phyloP scores from a whole-genome alignment of 1,140 invertebrate genomes.

The Ganaspis sp. region DNA sequence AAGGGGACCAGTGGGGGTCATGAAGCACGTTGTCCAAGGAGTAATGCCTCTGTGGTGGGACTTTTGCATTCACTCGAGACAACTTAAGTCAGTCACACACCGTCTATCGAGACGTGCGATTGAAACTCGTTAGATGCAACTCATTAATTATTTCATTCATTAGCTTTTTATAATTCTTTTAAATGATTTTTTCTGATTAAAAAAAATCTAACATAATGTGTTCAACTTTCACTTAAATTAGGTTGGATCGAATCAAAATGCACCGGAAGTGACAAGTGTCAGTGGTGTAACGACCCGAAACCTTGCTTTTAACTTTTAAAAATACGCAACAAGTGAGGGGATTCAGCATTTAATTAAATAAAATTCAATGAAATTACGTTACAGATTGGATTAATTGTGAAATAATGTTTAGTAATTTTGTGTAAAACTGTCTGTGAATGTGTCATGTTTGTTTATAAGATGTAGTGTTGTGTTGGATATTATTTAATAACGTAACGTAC shows the following conservation, averaged over 20 bases:
- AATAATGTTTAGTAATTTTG: too few relatives aligned
- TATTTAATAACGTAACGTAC: too few relatives aligned
- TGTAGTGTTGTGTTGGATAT: too few relatives aligned
- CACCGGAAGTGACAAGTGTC: slow-evolving; percentile 10
- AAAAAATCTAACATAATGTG: neutral
- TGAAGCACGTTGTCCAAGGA: slow-evolving; percentile 26
- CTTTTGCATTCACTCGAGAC: slow-evolving; percentile 29
- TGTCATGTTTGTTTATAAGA: too few relatives aligned
- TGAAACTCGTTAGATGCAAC: neutral
- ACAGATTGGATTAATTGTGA: neutral
- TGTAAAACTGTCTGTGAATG: too few relatives aligned
- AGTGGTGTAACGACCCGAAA: slow-evolving; percentile 8
- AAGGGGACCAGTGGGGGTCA: slow-evolving; percentile 16
- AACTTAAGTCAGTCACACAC: slow-evolving; percentile 29
- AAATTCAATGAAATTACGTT: neutral
- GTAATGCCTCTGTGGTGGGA: slow-evolving; percentile 20
- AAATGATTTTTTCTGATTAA: neutral
- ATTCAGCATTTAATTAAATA: neutral
- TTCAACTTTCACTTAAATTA: neutral
- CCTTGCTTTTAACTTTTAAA: neutral
- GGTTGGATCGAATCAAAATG: neutral
- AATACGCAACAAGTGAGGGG: neutral
- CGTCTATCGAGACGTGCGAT: slow-evolving; percentile 22
- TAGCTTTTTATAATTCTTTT: neutral
- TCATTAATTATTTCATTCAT: neutral